Percentiles rank a stretch among this genome's conserved stretches.
Conservation (phyloP, 2,888 invertebrate species). For the Scotopteryx bipunctaria region DNA sequence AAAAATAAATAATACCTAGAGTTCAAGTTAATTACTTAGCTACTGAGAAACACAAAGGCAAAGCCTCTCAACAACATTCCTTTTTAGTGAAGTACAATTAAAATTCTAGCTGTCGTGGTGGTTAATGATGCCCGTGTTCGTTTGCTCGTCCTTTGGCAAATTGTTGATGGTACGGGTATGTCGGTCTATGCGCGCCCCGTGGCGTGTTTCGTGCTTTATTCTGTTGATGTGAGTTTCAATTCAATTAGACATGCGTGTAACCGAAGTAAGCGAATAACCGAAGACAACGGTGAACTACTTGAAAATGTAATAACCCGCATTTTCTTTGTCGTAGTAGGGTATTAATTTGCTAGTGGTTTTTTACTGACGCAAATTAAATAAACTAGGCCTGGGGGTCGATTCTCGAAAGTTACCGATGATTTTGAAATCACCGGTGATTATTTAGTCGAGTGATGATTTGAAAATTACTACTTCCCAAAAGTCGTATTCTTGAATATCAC, state of each 20-base stretch:
- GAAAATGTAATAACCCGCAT: too few species aligned
- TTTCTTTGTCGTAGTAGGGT: too few species aligned
- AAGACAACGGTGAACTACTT: too few species aligned
- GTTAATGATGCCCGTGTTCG: neutral
- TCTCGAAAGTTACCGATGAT: too few species aligned
- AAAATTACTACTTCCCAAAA: too few species aligned
- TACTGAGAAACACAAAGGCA: neutral
- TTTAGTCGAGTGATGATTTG: too few species aligned
- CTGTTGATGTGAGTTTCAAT: conserved; percentile 64
- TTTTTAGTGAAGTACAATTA: neutral
- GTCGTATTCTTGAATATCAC: too few species aligned
- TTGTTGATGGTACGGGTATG: conserved; percentile 27
- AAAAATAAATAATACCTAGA: neutral
- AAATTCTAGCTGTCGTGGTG: neutral
- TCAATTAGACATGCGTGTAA: conserved; percentile 62
- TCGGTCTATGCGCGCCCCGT: conserved; percentile 43
- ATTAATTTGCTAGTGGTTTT: too few species aligned
- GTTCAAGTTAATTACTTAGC: neutral
- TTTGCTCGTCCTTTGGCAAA: conserved; percentile 6
- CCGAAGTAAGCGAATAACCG: neutral
- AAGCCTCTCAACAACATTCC: neutral
- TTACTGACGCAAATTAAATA: too few species aligned
- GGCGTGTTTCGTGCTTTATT: conserved; percentile 62
- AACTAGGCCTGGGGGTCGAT: too few species aligned
- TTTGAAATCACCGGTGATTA: too few species aligned